phyloP scores from a whole-genome alignment of 2,113 vertebrate genomes.

The Pionites leucogaster region DNA sequence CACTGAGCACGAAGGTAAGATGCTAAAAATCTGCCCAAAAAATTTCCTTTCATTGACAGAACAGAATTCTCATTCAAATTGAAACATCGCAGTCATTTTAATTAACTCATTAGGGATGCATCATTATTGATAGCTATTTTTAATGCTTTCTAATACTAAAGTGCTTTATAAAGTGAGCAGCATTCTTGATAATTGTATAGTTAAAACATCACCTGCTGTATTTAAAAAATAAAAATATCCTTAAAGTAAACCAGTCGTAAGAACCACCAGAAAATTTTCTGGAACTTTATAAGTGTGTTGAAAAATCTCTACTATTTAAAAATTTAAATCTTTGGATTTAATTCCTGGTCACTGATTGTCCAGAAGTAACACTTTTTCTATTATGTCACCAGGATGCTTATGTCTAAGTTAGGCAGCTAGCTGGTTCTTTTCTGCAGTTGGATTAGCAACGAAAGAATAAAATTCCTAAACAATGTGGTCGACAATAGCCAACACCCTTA shows the following conservation, averaged over 20 bases:
- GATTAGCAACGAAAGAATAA: not conserved
- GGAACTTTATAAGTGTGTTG: not conserved
- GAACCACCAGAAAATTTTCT: not conserved
- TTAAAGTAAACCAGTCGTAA: not conserved
- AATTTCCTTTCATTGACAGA: conserved; percentile 34
- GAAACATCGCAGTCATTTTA: conserved; percentile 53
- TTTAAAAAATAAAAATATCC: conserved; percentile 18
- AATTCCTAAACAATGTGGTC: not conserved
- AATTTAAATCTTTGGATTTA: not conserved
- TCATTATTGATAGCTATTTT: conserved; percentile 20
- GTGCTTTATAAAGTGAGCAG: not conserved
- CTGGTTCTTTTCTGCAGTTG: not conserved
- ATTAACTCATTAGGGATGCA: conserved; percentile 58
- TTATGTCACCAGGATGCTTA: not conserved
- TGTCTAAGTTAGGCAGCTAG: not conserved
- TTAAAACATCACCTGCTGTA: not conserved
- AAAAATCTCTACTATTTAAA: not conserved
- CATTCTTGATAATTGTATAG: conserved; percentile 1
- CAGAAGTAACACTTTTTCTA: not conserved
- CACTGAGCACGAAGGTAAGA: conserved; percentile 17
- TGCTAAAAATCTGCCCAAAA: conserved; percentile 22
- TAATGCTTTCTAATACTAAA: not conserved
- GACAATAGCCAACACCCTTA: not conserved
- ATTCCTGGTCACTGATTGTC: not conserved
- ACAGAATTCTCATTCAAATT: conserved; percentile 14